Conservation (phyloP, 2,888 invertebrate genomes). For the Laspeyria flexula region DNA sequence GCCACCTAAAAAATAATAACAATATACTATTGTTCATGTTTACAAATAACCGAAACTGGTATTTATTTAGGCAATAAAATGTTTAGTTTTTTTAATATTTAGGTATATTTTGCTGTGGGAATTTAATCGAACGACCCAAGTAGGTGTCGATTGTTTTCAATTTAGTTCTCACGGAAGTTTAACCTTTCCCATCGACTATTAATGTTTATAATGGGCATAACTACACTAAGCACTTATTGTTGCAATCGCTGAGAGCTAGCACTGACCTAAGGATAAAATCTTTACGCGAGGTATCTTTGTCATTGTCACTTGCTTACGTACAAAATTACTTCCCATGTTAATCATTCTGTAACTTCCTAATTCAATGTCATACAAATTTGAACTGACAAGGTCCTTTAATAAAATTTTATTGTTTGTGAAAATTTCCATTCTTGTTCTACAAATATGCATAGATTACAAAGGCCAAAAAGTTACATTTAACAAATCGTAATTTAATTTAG, state of each 20-base stretch:
- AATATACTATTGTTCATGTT: constrained; percentile 10
- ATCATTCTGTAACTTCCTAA: not conserved
- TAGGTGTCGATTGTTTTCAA: constrained; percentile 49
- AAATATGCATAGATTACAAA: too few relatives aligned
- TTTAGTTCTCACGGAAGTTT: constrained; percentile 72
- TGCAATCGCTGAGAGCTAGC: constrained; percentile 23
- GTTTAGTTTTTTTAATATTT: not conserved
- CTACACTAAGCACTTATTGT: constrained; percentile 35
- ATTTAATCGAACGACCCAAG: constrained; percentile 23
- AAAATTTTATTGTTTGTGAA: too few relatives aligned
- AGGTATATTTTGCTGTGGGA: constrained; percentile 28
- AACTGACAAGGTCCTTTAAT: not conserved
- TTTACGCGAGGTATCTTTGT: constrained; percentile 7
- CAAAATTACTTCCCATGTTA: not conserved
- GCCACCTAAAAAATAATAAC: constrained; percentile 9
- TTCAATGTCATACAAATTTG: not conserved
- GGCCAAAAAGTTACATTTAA: too few relatives aligned
- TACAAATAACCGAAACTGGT: constrained; percentile 11
- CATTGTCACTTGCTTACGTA: constrained; percentile 2
- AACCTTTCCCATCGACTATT: constrained; percentile 64
- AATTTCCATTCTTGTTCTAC: too few relatives aligned
- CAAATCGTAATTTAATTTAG: too few relatives aligned
- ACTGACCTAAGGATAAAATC: constrained; percentile 29
- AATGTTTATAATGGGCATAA: constrained; percentile 35
- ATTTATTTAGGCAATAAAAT: constrained; percentile 5